A percentile compares a stretch with the other conserved stretches of the same genome.
Conservation (phyloP, 2,113 vertebrate species). For the Amblyornis subalaris region DNA sequence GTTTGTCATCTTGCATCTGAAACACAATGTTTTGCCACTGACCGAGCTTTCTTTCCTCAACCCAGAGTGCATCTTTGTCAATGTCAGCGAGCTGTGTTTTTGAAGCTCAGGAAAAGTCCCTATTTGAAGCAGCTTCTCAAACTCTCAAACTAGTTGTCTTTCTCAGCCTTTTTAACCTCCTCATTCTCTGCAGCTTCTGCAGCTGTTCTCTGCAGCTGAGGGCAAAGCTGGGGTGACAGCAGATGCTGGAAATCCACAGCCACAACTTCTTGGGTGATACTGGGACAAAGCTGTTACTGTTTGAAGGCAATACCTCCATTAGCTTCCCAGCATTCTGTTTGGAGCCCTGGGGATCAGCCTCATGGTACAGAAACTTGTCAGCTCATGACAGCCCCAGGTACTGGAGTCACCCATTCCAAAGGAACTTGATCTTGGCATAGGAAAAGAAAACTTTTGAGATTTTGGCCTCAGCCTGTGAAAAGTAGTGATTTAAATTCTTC, state of each 20-base stretch:
- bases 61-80: not conserved
- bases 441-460: not conserved
- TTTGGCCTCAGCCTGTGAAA: not conserved
- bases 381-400: not conserved
- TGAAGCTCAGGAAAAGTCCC: not conserved
- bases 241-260: not conserved
- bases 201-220: not conserved
- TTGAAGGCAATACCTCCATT: not conserved
- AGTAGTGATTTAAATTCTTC: not conserved
- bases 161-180: not conserved
- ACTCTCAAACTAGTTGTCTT: not conserved
- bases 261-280: not conserved
- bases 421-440: not conserved
- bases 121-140: not conserved
- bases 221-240: not conserved
- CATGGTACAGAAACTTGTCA: fast-evolving
- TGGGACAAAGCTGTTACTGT: not conserved
- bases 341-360: not conserved
- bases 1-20: not conserved
- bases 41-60: not conserved
- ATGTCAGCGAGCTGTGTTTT: not conserved
- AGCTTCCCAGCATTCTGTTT: not conserved
- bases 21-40: not conserved
- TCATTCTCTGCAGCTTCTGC: not conserved
- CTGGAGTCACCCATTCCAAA: not conserved